These are phyloP conservation scores for Drosophila leontia DNA, from an alignment of 1,140 invertebrate genomes.

Conservation along the genomic window DNA sequence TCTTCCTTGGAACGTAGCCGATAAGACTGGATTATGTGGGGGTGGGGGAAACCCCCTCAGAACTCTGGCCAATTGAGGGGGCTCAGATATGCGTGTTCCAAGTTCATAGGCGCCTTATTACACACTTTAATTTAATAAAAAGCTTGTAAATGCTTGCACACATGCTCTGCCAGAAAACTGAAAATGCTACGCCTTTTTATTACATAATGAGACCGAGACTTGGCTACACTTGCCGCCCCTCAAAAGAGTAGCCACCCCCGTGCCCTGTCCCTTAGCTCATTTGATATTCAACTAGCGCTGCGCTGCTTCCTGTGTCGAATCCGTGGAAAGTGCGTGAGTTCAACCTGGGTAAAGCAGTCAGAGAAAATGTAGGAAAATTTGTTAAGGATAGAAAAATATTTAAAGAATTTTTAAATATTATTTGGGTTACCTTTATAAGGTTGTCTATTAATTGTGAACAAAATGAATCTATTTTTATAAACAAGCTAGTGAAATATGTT, in stretches of 20 bases:
- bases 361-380: neutral
- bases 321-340: conserved; percentile 64
- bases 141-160: conserved; percentile 79
- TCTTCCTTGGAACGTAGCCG: conserved; percentile 34
- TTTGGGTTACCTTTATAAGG: fast-evolving
- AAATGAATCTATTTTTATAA: neutral
- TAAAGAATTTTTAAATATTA: no score
- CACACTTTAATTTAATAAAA: conserved; percentile 82
- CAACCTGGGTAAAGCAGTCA: conserved; percentile 2
- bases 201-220: conserved; percentile 69
- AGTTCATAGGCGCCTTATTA: conserved; percentile 77
- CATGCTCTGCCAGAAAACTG: conserved; percentile 43
- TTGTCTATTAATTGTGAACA: no score
- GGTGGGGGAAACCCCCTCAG: no score
- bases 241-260: neutral
- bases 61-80: conserved; percentile 16
- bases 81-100: conserved; percentile 56
- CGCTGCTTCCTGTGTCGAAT: conserved; percentile 66
- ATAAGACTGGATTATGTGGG: conserved; percentile 18
- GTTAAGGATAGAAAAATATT: neutral
- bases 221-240: conserved; percentile 41
- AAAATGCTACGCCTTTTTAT: conserved; percentile 76
- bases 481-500: no score
- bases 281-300: conserved; percentile 70
- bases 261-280: conserved; percentile 47